These are phyloP conservation scores for Rousettus leschenaultii DNA, from an alignment of 2,113 vertebrate genomes.

Conservation along the genomic window DNA sequence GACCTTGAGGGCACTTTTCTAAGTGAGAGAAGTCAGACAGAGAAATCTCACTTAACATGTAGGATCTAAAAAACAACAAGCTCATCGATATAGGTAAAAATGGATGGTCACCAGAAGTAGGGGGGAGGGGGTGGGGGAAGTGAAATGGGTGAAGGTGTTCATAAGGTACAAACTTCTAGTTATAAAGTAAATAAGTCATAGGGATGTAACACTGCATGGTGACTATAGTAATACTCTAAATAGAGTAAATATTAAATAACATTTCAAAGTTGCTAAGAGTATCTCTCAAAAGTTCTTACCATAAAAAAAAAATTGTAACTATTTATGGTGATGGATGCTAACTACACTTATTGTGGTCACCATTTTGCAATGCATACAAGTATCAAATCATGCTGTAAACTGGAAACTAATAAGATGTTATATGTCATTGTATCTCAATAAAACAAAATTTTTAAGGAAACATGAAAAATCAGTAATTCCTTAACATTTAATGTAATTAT, in stretches of 20 bases:
- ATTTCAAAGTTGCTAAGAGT: not conserved
- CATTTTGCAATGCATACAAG: not conserved
- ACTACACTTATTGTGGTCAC: not conserved
- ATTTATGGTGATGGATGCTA: not conserved
- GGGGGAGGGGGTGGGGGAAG: rapidly evolving
- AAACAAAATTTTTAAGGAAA: not conserved
- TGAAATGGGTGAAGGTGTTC: not conserved
- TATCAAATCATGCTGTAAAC: not conserved
- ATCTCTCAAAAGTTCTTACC: not conserved
- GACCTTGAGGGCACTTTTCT: not conserved
- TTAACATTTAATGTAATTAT: not conserved
- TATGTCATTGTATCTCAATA: not conserved
- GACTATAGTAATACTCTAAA: not conserved
- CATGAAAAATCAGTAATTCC: not conserved
- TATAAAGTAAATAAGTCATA: not conserved
- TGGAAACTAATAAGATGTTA: not conserved
- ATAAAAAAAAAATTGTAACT: not conserved
- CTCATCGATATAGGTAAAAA: not conserved
- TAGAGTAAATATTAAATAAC: not conserved
- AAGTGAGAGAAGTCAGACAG: not conserved
- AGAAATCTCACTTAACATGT: not conserved
- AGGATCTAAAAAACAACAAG: not conserved
- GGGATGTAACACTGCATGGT: not conserved
- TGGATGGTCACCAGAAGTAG: not conserved
- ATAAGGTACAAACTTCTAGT: not conserved